Evolutionary conservation across 1,140 invertebrate species (phyloP).

Genomic region (Trichogramma pretiosum): DNA sequence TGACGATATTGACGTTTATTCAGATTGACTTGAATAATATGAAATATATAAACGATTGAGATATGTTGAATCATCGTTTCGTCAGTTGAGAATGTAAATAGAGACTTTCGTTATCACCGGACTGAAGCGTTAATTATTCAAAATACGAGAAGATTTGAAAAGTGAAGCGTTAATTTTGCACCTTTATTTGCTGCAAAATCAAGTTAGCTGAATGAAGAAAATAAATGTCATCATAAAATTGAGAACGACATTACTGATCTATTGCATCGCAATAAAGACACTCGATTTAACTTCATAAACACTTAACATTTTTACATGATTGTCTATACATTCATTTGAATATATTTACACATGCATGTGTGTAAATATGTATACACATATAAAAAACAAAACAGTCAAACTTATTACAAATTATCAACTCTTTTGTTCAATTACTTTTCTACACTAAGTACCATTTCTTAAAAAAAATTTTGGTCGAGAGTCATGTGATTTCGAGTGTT

Average conservation of each 20-base stretch:
- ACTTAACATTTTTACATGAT: slow-evolving; percentile 5
- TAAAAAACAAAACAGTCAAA: not conserved
- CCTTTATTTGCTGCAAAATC: slow-evolving; percentile 1
- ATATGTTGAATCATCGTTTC: slow-evolving; percentile 9
- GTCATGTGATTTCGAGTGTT: slow-evolving; percentile 2
- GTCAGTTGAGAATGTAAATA: slow-evolving; percentile 17
- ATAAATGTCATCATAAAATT: slow-evolving; percentile 3
- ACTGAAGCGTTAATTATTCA: slow-evolving; percentile 21
- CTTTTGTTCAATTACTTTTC: slow-evolving; percentile 10
- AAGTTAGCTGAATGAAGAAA: not conserved
- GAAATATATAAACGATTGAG: not conserved
- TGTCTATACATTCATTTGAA: too few relatives aligned
- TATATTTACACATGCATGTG: too few relatives aligned
- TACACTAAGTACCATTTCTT: not conserved
- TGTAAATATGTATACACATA: too few relatives aligned
- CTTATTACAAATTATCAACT: not conserved
- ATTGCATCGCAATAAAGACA: slow-evolving; percentile 15
- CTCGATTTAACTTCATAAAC: not conserved
- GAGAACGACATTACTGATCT: not conserved
- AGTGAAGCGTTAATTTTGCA: slow-evolving; percentile 5
- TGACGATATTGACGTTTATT: too few relatives aligned
- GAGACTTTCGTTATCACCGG: slow-evolving; percentile 21
- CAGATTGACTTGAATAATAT: slow-evolving; percentile 10
- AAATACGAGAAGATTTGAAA: not conserved
- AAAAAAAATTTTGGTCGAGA: slow-evolving; percentile 1